Base-by-base conservation (phyloP, 2,888 invertebrate genomes). In the Gasteruption jaculator region DNA sequence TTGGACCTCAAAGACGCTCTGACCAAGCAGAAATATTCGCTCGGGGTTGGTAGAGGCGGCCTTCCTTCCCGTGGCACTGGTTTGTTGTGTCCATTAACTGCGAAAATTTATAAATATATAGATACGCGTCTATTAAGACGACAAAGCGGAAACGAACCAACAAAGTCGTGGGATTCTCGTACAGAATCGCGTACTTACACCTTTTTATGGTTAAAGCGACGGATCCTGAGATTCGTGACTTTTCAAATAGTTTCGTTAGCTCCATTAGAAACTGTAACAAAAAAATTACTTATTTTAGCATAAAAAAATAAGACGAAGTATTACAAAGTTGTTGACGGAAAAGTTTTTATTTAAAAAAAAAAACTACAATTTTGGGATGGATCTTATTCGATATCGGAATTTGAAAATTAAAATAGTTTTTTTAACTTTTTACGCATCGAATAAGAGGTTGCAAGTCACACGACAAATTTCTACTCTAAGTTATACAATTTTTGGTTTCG, bases 181-280 rank as follows among this genome's bases (percentile, higher is more conserved):
- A 16, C 4, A 24, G 19, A 25, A 3, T 5, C 12, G 11, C 18
- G 15, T 54, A 81, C 88, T 84, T 80, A 91, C 92, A 95, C 78
- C 90, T 80, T 76, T 95, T 96, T 80, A 95, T 91, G 27, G 91
- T 91, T 71, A 95, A 81, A 25, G 82, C 82, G 34, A 95, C 85
- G 31, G 90, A 84, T 36, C 91, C 91, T 50, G 80, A 77, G 42
- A 74, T 65, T 58, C 86, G 84, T n/a, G 91, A 84, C 63, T 85
- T 86, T 71, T 86, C 87, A 63, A 94, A 95, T 61, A 96, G 73
- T 70, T 85, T 85, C 32, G 86, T 85, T 38, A 93, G 78, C 71
- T 91, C 91, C 45, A 78, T 77, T 58, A 92, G 74, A 75, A 92
- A 91, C 87, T 91, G 74, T 58, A 81, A 81, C 48, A 57, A 56